Conservation (phyloP, 2,888 invertebrate species). For the Vannuccia rotundouncinata region DNA sequence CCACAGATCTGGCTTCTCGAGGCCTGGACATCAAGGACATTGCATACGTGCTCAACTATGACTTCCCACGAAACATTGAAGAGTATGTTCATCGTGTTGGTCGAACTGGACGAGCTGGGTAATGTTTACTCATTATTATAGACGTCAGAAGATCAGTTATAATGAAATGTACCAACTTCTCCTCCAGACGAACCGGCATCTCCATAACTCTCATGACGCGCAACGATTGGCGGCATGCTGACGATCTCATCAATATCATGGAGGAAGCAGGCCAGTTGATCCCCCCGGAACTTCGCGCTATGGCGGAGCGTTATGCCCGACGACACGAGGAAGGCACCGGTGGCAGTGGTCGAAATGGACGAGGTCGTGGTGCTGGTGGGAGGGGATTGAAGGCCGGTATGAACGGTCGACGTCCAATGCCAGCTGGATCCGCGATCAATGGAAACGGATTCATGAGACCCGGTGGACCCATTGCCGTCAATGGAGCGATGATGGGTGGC, state of each 20-base stretch:
- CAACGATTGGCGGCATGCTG: constrained; percentile 73
- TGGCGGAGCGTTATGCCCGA: constrained; percentile 69
- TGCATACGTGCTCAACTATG: constrained; percentile 78
- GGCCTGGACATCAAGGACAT: constrained; percentile 71
- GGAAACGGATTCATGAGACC: constrained; percentile 41
- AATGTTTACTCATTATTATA: constrained; percentile 29
- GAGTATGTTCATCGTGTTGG: constrained; percentile 95
- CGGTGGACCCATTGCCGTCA: neutral
- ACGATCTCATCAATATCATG: constrained; percentile 73
- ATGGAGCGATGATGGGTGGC: neutral
- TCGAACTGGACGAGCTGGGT: constrained; percentile 83
- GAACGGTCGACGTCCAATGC: neutral
- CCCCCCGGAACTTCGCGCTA: constrained; percentile 67
- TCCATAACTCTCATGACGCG: constrained; percentile 73
- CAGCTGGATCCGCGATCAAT: constrained; percentile 39
- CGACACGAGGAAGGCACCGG: constrained; percentile 61
- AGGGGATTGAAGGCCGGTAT: constrained; percentile 36
- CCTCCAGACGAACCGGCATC: constrained; percentile 64
- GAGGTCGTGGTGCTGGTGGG: constrained; percentile 42
- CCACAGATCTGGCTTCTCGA: constrained; percentile 88
- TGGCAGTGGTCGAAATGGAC: constrained; percentile 45
- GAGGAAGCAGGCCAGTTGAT: constrained; percentile 77
- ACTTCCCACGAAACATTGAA: constrained; percentile 86
- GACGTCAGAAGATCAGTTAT: neutral
- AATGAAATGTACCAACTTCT: constrained; percentile 9